These are phyloP conservation scores for Dasypogon diadema DNA, from an alignment of 2,888 invertebrate genomes.

Conservation along the genomic window DNA sequence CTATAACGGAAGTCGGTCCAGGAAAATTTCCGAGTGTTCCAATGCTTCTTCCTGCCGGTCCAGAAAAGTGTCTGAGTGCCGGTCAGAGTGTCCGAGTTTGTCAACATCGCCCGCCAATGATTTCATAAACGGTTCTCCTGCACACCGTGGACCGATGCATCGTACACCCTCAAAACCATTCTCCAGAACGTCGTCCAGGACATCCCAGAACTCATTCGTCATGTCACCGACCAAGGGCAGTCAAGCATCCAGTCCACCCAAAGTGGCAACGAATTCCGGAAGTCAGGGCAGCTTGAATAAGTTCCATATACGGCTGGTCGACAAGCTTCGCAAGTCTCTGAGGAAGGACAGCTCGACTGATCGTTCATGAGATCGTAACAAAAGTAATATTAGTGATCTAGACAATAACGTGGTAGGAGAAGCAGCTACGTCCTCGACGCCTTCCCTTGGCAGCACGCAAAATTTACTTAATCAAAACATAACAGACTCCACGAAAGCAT, in stretches of 20 bases:
- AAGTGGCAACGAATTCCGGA: conserved; percentile 71
- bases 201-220: conserved; percentile 73
- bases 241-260: conserved; percentile 68
- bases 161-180: conserved; percentile 68
- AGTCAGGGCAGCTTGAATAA: conserved; percentile 76
- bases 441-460: conserved; percentile 52
- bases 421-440: conserved; percentile 44
- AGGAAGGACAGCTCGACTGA: conserved; percentile 65
- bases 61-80: conserved; percentile 74
- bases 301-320: conserved; percentile 79
- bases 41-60: conserved; percentile 69
- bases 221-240: conserved; percentile 76
- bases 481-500: conserved; percentile 27
- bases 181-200: conserved; percentile 73
- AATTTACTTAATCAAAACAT: conserved; percentile 54
- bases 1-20: conserved; percentile 82
- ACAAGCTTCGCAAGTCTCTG: conserved; percentile 78
- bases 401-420: conserved; percentile 54
- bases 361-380: conserved; percentile 55
- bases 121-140: conserved; percentile 68
- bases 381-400: conserved; percentile 47
- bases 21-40: conserved; percentile 82
- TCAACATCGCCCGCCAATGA: conserved; percentile 76
- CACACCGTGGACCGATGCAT: conserved; percentile 68
- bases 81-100: conserved; percentile 75